Conservation (phyloP, 2,888 invertebrate species). For the Taphrorychus bicolor region DNA sequence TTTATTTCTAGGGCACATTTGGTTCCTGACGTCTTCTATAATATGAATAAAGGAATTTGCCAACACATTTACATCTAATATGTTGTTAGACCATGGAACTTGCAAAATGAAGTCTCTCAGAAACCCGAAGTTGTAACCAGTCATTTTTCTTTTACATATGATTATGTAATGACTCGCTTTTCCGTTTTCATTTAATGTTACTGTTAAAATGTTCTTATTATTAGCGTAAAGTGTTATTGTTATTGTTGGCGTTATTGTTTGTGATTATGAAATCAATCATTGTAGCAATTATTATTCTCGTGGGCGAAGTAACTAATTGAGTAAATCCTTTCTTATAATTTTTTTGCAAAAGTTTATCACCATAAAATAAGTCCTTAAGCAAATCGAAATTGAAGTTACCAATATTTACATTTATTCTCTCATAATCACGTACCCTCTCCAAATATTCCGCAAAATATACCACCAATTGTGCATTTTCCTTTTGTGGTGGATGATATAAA, state of each 20-base stretch:
- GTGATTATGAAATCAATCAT: neutral
- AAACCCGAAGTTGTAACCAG: neutral
- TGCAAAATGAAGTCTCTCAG: neutral
- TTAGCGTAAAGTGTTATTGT: neutral
- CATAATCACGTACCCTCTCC: neutral
- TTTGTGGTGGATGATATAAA: neutral
- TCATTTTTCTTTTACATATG: neutral
- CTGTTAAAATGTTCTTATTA: neutral
- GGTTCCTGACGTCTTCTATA: neutral
- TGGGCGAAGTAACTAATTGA: neutral
- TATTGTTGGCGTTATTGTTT: neutral
- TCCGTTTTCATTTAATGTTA: neutral
- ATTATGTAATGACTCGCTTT: neutral
- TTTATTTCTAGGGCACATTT: neutral
- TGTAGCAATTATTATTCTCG: too few species aligned
- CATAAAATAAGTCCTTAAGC: too few species aligned
- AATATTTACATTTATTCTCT: neutral
- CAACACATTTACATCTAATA: neutral
- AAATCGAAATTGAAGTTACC: neutral
- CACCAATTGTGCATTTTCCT: neutral
- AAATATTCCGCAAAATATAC: neutral
- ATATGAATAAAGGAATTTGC: neutral
- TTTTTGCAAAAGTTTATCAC: neutral
- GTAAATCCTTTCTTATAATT: neutral
- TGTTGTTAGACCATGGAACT: neutral